Percentiles rank a stretch among this genome's conserved stretches.
phyloP scores from a whole-genome alignment of 2,797 vertebrate species.

The Amazona ochrocephala region DNA sequence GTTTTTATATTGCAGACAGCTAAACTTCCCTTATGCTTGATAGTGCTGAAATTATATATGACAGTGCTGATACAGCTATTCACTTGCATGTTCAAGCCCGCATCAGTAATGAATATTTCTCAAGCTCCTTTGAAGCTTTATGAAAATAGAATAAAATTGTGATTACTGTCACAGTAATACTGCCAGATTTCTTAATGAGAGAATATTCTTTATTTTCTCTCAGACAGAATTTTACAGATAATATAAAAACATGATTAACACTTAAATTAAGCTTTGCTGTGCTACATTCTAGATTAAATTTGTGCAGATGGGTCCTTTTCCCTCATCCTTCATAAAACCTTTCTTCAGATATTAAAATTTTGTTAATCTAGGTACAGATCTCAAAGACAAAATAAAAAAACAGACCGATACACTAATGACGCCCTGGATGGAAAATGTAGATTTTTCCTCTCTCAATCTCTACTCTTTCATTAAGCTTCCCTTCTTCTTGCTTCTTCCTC shows the following conservation, averaged over 20 bases:
- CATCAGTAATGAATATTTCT: conserved; percentile 72
- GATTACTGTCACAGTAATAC: conserved; percentile 68
- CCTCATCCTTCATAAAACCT: neutral
- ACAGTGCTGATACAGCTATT: conserved; percentile 51
- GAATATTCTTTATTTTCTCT: conserved; percentile 72
- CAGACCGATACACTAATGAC: neutral
- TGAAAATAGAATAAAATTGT: conserved; percentile 76
- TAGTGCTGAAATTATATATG: conserved; percentile 64
- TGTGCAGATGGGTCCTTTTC: conserved; percentile 35
- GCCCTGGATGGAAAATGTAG: neutral
- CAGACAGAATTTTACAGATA: conserved; percentile 67
- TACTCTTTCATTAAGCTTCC: neutral
- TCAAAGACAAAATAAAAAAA: neutral
- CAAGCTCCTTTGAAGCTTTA: conserved; percentile 69
- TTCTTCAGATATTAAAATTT: neutral
- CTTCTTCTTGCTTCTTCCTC: neutral
- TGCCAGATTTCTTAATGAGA: conserved; percentile 75
- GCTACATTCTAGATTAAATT: conserved; percentile 35
- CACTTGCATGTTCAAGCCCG: conserved; percentile 60
- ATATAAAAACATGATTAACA: conserved; percentile 66
- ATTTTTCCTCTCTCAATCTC: neutral
- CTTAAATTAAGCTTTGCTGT: conserved; percentile 51
- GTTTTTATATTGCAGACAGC: conserved; percentile 49
- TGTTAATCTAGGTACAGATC: neutral
- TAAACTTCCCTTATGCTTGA: conserved; percentile 56